Evolutionary conservation across 2,797 vertebrate species (phyloP).

Genomic region (Typhlichthys subterraneus): DNA sequence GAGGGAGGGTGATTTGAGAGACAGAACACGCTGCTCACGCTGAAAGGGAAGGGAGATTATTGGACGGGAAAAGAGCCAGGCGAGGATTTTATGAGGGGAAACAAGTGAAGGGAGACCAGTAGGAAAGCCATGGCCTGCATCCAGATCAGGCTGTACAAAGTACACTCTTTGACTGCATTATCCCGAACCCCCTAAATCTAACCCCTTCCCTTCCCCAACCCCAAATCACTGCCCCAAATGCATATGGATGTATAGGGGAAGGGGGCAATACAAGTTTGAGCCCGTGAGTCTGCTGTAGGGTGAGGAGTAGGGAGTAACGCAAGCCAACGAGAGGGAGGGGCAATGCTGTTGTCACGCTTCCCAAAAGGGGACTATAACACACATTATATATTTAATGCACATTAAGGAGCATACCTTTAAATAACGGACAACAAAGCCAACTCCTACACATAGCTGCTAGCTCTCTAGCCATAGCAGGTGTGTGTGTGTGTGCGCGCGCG

Average conservation of each 20-base stretch:
- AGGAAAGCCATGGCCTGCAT: not conserved
- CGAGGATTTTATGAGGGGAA: slow-evolving; percentile 15
- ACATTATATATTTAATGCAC: slow-evolving; percentile 17
- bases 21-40: slow-evolving; percentile 41
- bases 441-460: slow-evolving; percentile 50
- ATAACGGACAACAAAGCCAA: slow-evolving; percentile 39
- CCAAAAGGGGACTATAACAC: no score
- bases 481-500: slow-evolving; percentile 11
- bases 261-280: not conserved
- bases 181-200: no score
- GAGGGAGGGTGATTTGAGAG: slow-evolving; percentile 28
- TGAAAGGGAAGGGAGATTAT: slow-evolving; percentile 44
- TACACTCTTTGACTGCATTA: no score
- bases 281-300: not conserved
- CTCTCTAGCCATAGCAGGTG: slow-evolving; percentile 20
- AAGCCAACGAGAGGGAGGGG: no score
- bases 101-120: not conserved
- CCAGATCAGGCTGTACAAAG: not conserved
- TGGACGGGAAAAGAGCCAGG: slow-evolving; percentile 19
- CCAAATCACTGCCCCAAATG: no score
- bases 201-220: no score
- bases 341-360: no score
- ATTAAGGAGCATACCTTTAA: slow-evolving; percentile 42
- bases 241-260: no score
- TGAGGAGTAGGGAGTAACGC: not conserved